phyloP scores from a whole-genome alignment of 2,888 invertebrate species.

The Nebria salina region DNA sequence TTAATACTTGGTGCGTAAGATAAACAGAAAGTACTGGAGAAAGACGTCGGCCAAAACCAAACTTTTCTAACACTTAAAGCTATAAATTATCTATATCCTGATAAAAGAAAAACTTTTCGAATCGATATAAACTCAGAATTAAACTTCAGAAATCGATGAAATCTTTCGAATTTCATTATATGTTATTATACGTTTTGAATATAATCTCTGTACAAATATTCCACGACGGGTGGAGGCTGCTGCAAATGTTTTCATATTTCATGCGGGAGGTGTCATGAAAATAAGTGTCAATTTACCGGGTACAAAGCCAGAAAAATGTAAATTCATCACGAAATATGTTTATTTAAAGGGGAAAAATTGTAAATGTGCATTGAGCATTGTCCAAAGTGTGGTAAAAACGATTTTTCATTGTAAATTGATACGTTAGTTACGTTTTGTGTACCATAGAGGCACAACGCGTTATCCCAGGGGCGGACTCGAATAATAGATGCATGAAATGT shows the following conservation, averaged over 20 bases:
- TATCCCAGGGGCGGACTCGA: constrained; percentile 26
- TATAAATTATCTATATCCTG: constrained; percentile 43
- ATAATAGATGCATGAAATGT: constrained; percentile 47
- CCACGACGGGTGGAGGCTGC: background rate
- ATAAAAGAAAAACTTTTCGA: constrained; percentile 43
- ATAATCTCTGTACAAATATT: background rate
- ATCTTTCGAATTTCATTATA: constrained; percentile 32
- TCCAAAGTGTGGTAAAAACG: constrained; percentile 22
- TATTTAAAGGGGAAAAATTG: constrained; percentile 16
- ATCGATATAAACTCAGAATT: constrained; percentile 43
- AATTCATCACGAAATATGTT: constrained; percentile 17
- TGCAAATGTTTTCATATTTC: background rate
- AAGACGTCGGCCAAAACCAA: constrained; percentile 6
- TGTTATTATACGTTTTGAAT: background rate
- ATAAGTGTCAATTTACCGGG: constrained; percentile 11
- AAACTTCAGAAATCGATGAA: constrained; percentile 44
- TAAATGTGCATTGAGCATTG: constrained; percentile 20
- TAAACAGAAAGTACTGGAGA: background rate
- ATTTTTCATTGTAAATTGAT: constrained; percentile 42
- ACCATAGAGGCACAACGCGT: constrained; percentile 9
- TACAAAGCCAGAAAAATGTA: constrained; percentile 5
- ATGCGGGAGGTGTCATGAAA: background rate
- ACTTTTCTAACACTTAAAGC: constrained; percentile 33
- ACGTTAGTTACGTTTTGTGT: constrained; percentile 40
- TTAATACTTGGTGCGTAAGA: constrained; percentile 9